Evolutionary conservation across 2,113 vertebrate species (phyloP), one percentile per base, ranked within the genome.

Genomic region (Silurus glanis): DNA sequence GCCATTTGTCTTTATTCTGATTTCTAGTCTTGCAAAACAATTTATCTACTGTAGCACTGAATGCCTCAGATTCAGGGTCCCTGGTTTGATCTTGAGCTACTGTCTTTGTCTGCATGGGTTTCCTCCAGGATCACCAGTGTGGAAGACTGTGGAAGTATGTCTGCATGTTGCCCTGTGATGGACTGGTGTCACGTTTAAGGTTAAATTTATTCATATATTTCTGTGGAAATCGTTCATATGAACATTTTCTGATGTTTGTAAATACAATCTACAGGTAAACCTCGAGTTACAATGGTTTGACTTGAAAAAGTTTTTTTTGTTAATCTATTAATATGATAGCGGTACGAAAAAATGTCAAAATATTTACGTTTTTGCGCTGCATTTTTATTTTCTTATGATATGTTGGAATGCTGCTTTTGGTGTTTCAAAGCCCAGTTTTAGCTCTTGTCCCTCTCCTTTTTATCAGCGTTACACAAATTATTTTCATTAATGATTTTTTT

Each of bases 141-240:
- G 37, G 37, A 37, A 37, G 37, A 37, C 37, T 23, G 2, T 79
- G 55, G 74, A 49, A 37, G 1, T 81, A 9, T 87, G 13, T 25
- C 16, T 83, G 6, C 72, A 14, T 75, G 64, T 87, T 72, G 69
- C 67, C 67, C 28, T 45, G 28, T 45, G 28, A 71, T 71, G 25
- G 16, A 37, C 16, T 71, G 37, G 16, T 72, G 37, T 72, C 16
- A 72, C 3, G 9, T 74, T 47, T 9, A 49, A 19, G 14, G 37
- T 45, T 37, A 3, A 47, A 49, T 5, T 9, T 2, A 62, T 62
- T 5, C 8, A 62, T 62, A 62, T 7, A 62, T 19, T 58, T 10
- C 21, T 74, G 19, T 4, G 4, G 47, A 10, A 49, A 49, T 74
- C 5, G 9, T 69, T 37, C 37, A 14, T 69, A 69, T 37, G 28